These are phyloP conservation scores for Seira ritae DNA, from an alignment of 2,888 invertebrate species.

Conservation along the genomic window DNA sequence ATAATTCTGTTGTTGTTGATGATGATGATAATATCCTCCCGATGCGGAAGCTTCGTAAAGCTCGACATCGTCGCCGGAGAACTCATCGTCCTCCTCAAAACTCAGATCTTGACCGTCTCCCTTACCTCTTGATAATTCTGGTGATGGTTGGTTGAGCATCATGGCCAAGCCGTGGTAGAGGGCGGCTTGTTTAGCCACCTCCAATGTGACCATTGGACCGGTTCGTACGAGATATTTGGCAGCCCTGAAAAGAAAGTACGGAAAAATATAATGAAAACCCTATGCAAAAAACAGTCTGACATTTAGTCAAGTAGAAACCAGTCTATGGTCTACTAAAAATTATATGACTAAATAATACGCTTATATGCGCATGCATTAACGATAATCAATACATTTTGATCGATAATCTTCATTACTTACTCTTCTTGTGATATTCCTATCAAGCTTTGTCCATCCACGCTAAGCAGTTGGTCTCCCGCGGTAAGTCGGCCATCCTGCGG, in stretches of 20 bases:
- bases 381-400: too few relatives aligned
- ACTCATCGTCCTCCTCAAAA: constrained; percentile 61
- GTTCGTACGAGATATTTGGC: constrained; percentile 97
- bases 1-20: not conserved
- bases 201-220: constrained; percentile 93
- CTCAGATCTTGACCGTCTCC: constrained; percentile 54
- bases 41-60: constrained; percentile 18
- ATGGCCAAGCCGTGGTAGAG: constrained; percentile 97
- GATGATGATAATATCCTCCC: not conserved
- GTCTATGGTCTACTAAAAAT: too few relatives aligned
- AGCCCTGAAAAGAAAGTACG: constrained; percentile 80
- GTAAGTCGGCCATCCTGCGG: constrained; percentile 91
- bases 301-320: too few relatives aligned
- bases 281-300: constrained; percentile 18
- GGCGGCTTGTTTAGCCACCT: constrained; percentile 98
- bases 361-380: too few relatives aligned
- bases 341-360: too few relatives aligned
- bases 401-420: constrained; percentile 75
- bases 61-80: constrained; percentile 51
- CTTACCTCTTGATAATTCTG: constrained; percentile 85
- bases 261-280: constrained; percentile 8
- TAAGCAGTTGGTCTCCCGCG: constrained; percentile 97
- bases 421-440: constrained; percentile 86
- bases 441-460: constrained; percentile 97
- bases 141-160: constrained; percentile 90